These are phyloP conservation scores for Rhinogobius similis DNA, from an alignment of 2,113 vertebrate species.

Conservation along the genomic window DNA sequence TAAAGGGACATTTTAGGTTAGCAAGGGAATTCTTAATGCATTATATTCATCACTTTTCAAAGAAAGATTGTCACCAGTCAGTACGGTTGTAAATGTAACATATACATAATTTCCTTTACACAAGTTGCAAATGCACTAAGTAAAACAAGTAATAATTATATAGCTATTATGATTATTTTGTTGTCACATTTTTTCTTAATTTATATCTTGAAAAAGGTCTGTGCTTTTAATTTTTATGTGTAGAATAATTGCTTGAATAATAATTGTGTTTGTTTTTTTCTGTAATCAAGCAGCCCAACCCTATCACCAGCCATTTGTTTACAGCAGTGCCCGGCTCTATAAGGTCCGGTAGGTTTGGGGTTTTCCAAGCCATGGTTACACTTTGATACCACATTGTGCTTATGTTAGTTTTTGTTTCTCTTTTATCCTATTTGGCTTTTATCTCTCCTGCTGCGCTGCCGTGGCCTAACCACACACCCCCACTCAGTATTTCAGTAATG, in stretches of 20 bases:
- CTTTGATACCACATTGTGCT: constrained; percentile 16
- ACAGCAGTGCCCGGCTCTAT: not conserved
- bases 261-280: no score
- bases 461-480: constrained; percentile 21
- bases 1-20: no score
- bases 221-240: not conserved
- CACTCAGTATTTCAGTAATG: constrained; percentile 38
- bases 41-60: not conserved
- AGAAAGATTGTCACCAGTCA: not conserved
- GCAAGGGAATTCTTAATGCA: no score
- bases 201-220: not conserved
- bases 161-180: no score
- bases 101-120: no score
- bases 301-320: not conserved
- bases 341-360: constrained; percentile 9
- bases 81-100: no score
- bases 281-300: not conserved
- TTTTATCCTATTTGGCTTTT: constrained; percentile 48
- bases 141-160: no score
- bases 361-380: constrained; percentile 49
- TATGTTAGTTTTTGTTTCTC: constrained; percentile 44
- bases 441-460: constrained; percentile 40
- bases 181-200: no score
- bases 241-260: not conserved
- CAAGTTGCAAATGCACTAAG: no score